These are phyloP conservation scores for Ailurus styani DNA, from an alignment of 2,113 vertebrate genomes.

Conservation along the genomic window DNA sequence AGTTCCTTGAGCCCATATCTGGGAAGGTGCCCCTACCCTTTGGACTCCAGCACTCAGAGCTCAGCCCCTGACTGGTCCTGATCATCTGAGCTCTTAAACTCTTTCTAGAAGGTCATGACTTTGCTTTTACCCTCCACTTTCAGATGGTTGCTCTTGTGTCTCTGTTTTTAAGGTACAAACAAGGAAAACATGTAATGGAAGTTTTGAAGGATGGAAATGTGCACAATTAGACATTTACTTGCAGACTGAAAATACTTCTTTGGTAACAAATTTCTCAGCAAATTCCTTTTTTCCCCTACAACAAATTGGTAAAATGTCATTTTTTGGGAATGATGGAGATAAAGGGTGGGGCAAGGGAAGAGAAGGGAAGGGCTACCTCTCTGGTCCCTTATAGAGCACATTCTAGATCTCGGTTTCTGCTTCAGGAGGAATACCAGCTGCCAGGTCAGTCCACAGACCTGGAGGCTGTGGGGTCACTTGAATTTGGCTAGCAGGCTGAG, in stretches of 20 bases:
- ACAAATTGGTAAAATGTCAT: background rate
- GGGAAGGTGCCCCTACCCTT: background rate
- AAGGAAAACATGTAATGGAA: constrained; percentile 49
- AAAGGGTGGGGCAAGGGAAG: background rate
- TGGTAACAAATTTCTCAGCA: constrained; percentile 31
- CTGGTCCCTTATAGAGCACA: background rate
- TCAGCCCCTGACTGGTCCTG: background rate
- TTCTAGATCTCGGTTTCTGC: background rate
- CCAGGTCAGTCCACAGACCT: background rate
- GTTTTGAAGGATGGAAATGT: constrained; percentile 54
- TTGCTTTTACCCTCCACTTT: constrained; percentile 56
- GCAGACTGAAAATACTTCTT: constrained; percentile 48
- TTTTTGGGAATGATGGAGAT: background rate
- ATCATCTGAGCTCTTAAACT: background rate
- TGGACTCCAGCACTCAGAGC: background rate
- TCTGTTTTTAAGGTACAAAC: constrained; percentile 65
- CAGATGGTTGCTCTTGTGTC: constrained; percentile 64
- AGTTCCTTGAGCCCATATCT: accelerated
- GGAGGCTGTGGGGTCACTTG: background rate
- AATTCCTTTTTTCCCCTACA: background rate
- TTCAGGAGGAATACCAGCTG: background rate
- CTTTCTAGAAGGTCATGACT: background rate
- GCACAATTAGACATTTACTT: constrained; percentile 48
- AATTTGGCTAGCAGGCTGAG: background rate
- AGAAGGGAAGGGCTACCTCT: background rate